phyloP scores from a whole-genome alignment of 2,888 invertebrate species.

The Eupithecia dodoneata region DNA sequence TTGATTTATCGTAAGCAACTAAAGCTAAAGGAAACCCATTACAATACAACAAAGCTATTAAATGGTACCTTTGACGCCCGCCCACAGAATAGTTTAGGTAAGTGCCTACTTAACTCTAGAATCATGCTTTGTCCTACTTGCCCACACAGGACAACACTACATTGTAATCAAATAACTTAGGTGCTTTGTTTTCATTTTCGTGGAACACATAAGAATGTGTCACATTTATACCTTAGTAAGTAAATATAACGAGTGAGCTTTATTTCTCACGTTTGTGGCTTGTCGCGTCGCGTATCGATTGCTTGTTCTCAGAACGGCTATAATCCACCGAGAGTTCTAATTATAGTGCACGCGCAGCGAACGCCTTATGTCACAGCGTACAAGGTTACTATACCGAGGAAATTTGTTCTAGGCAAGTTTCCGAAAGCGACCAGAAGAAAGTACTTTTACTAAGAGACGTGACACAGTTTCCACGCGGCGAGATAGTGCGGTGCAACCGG shows the following conservation, averaged over 20 bases:
- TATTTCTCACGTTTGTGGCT: conserved; percentile 54
- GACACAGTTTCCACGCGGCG: conserved; percentile 80
- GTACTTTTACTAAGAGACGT: conserved; percentile 81
- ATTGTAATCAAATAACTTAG: conserved; percentile 31
- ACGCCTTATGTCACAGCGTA: conserved; percentile 76
- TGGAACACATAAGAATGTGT: conserved; percentile 37
- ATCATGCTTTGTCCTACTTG: conserved; percentile 33
- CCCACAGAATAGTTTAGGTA: conserved; percentile 21
- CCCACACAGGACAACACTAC: conserved; percentile 26
- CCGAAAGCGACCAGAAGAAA: conserved; percentile 82
- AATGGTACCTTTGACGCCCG: conserved; percentile 19
- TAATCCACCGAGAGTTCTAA: conserved; percentile 66
- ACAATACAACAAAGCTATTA: conserved; percentile 13
- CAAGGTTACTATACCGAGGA: conserved; percentile 77
- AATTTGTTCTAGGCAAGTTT: conserved; percentile 77
- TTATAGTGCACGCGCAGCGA: conserved; percentile 67
- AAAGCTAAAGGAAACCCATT: conserved; percentile 4
- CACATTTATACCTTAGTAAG: conserved; percentile 37
- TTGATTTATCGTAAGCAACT: not conserved
- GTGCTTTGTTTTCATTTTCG: conserved; percentile 37
- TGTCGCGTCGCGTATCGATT: conserved; percentile 61
- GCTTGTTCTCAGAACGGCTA: conserved; percentile 63
- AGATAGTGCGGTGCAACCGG: conserved; percentile 43
- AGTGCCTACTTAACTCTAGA: conserved; percentile 24
- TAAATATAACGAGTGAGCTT: conserved; percentile 43